Base-by-base conservation (phyloP, 2,888 invertebrate species). In the Iphiclides podalirius region DNA sequence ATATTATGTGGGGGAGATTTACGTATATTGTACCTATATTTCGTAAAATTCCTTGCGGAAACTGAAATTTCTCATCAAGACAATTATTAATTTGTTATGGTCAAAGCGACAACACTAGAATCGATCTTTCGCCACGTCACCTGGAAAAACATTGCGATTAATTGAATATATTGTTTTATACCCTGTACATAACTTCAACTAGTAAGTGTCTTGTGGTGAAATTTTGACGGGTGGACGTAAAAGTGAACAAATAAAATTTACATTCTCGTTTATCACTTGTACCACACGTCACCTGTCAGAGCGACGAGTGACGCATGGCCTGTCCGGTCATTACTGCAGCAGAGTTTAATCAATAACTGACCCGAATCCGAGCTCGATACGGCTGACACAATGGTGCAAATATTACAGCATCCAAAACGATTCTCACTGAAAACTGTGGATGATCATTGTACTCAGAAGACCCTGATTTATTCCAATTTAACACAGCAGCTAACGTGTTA, bases 271-370 rank as follows among this genome's bases (percentile, higher is more conserved):
- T 28, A 14, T 59, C 23, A 44, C 38, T 53, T 52, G 37, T 13
- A 23, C 57, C 66, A 47, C 47, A 11, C 28, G n/a, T 31, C n/a
- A 42, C 17, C 41, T 48, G 47, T 42, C 54, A 47, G 40, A 37
- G 47, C 54, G 49, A 17, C 53, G 52, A 45, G 59, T 70, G 73
- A 75, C 70, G 72, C 72, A 73, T 68, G 63, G 60, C 65, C 66
- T 58, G 66, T 58, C 67, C 69, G 64, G 70, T 70, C 68, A 71
- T 73, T 72, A 75, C 71, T 68, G 74, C 74, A 69, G 61, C 67
- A 59, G 54, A 63, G 73, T 68, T 68, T 72, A 80, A 80, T 83
- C 82, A 80, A 81, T 82, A 81, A 69, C 71, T 59, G 57, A 60
- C 61, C 68, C 51, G 50, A 55, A 61, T 56, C 47, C 59, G 54